A percentile compares a stretch with the other conserved stretches of the same genome.
These are phyloP conservation scores for Machimus atricapillus DNA, from an alignment of 2,888 invertebrate genomes.

Conservation along the genomic window DNA sequence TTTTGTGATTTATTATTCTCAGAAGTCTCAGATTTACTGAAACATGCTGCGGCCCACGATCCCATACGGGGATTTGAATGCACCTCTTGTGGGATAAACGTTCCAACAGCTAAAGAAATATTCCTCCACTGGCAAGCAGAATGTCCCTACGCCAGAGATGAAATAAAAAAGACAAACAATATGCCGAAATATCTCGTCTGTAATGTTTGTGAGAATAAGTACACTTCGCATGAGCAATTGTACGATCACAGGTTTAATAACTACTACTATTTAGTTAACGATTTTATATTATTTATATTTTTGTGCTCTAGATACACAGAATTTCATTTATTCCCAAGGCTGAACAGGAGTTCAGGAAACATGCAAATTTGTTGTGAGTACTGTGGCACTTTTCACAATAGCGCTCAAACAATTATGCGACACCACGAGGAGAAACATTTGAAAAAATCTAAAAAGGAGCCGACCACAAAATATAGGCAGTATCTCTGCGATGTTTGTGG, in stretches of 20 bases:
- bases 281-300: background rate
- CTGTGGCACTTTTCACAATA: slow-evolving; percentile 56
- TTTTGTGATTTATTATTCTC: slow-evolving; percentile 69
- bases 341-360: slow-evolving; percentile 49
- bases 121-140: slow-evolving; percentile 66
- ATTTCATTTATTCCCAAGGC: slow-evolving; percentile 59
- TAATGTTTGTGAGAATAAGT: slow-evolving; percentile 60
- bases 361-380: slow-evolving; percentile 58
- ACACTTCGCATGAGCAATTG: slow-evolving; percentile 56
- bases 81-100: slow-evolving; percentile 60
- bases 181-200: slow-evolving; percentile 57
- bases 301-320: slow-evolving; percentile 53
- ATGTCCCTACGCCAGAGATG: slow-evolving; percentile 57
- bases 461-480: slow-evolving; percentile 57
- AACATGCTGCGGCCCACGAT: slow-evolving; percentile 57
- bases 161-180: slow-evolving; percentile 40
- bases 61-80: slow-evolving; percentile 58
- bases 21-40: slow-evolving; percentile 63
- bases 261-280: background rate
- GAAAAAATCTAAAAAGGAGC: slow-evolving; percentile 61
- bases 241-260: slow-evolving; percentile 58
- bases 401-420: slow-evolving; percentile 57
- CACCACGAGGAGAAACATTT: slow-evolving; percentile 68
- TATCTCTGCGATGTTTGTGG: slow-evolving; percentile 70
- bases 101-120: slow-evolving; percentile 65